Evolutionary conservation across 2,888 invertebrate species (phyloP).

Genomic region (Ethmia dodecea): DNA sequence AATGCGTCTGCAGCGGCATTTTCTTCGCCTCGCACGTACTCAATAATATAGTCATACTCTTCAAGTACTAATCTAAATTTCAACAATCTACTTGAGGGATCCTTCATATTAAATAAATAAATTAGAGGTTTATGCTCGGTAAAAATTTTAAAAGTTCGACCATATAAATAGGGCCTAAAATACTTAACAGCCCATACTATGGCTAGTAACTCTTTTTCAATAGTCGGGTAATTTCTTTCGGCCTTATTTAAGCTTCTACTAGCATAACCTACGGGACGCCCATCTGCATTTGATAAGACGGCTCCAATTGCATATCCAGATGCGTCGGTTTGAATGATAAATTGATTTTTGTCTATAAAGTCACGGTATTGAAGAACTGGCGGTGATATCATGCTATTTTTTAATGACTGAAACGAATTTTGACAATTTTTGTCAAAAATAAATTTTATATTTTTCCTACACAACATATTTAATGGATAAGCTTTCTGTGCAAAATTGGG

Average conservation of each 20-base stretch:
- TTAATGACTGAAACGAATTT: slow-evolving; percentile 12
- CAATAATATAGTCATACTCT: slow-evolving; percentile 12
- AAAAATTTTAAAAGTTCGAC: slow-evolving; percentile 6
- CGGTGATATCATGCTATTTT: not conserved
- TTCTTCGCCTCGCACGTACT: slow-evolving; percentile 8
- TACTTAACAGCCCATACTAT: slow-evolving; percentile 16
- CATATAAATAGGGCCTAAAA: slow-evolving; percentile 15
- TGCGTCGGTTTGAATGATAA: slow-evolving; percentile 6
- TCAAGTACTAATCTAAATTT: slow-evolving; percentile 12
- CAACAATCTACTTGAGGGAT: slow-evolving; percentile 6
- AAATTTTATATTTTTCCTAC: slow-evolving; percentile 9
- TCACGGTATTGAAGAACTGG: slow-evolving; percentile 2
- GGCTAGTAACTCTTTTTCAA: slow-evolving; percentile 15
- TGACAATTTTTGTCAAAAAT: slow-evolving; percentile 10
- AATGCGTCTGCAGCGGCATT: slow-evolving; percentile 13
- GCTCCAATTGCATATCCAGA: slow-evolving; percentile 7
- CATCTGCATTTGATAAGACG: not conserved
- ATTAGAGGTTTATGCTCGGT: slow-evolving; percentile 13
- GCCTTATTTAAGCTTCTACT: slow-evolving; percentile 6
- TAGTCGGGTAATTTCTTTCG: slow-evolving; percentile 9
- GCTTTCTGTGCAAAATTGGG: slow-evolving; percentile 15
- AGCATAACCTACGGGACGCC: slow-evolving; percentile 7
- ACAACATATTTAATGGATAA: slow-evolving; percentile 10
- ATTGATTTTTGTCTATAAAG: slow-evolving; percentile 5
- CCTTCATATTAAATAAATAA: slow-evolving; percentile 8